Percentiles rank a stretch among this genome's conserved stretches.
phyloP scores from a whole-genome alignment of 2,797 vertebrate genomes.

The Cossypha caffra region DNA sequence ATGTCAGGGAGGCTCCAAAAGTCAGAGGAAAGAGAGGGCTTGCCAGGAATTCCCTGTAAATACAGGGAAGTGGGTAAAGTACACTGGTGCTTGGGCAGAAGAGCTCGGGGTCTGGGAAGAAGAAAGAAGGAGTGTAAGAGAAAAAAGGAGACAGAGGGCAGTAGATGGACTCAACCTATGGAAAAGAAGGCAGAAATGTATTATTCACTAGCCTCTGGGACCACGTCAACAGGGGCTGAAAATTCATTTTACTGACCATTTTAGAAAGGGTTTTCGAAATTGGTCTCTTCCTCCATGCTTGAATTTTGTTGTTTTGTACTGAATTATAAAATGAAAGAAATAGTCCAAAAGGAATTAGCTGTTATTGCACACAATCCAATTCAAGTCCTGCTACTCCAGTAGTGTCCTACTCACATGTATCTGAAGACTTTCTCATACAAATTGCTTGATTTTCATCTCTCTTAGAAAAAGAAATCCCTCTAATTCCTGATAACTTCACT shows the following conservation, averaged over 20 bases:
- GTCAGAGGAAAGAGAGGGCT: neutral
- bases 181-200: neutral
- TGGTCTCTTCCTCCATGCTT: accelerated
- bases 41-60: neutral
- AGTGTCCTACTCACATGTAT: neutral
- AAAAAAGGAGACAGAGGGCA: too few species aligned
- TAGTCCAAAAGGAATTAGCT: neutral
- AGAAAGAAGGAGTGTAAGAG: neutral
- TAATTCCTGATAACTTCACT: neutral
- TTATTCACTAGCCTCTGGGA: neutral
- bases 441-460: neutral
- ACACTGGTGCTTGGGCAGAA: neutral
- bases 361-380: neutral
- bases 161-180: neutral
- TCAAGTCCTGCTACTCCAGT: neutral
- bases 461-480: neutral
- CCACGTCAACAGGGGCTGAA: neutral
- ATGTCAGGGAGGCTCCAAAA: neutral
- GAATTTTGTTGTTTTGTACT: neutral
- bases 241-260: neutral
- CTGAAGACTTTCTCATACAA: neutral
- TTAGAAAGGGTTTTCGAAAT: neutral
- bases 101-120: neutral
- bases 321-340: neutral
- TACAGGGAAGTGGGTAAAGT: neutral